Conservation (phyloP, 2,888 invertebrate genomes). For the Aethes cnicana region DNA sequence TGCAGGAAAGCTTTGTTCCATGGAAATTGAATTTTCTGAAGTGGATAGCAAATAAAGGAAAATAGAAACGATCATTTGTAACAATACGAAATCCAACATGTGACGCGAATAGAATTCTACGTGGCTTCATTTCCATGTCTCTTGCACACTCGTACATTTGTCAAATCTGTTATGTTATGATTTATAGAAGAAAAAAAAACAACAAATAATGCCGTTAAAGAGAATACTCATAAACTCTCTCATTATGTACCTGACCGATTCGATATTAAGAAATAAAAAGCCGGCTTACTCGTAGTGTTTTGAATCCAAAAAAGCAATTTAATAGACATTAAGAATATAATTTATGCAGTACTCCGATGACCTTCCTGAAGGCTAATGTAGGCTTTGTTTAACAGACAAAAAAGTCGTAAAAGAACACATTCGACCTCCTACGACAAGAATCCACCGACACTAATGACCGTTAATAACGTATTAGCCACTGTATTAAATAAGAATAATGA, state of each 20-base stretch:
- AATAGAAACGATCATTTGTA: constrained; percentile 1
- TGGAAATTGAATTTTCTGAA: neutral
- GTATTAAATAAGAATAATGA: constrained; percentile 56
- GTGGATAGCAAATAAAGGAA: neutral
- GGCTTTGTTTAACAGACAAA: neutral
- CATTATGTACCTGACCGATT: too few relatives aligned
- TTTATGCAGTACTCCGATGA: neutral
- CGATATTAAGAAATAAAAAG: too few relatives aligned
- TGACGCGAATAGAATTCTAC: neutral
- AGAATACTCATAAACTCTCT: too few relatives aligned
- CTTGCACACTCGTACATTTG: neutral
- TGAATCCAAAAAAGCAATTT: too few relatives aligned
- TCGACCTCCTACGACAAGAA: constrained; percentile 42
- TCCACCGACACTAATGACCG: constrained; percentile 53
- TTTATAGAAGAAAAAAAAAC: too few relatives aligned
- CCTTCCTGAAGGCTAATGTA: neutral
- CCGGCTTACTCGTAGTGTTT: too few relatives aligned
- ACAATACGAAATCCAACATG: neutral
- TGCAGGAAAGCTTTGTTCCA: constrained; percentile 11
- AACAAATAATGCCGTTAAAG: too few relatives aligned
- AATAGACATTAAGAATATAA: too few relatives aligned
- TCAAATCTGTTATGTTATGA: too few relatives aligned
- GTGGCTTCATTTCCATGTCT: neutral
- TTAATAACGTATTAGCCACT: constrained; percentile 61
- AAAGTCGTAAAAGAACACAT: constrained; percentile 32